Conservation (phyloP, 2,797 vertebrate genomes). For the Synanceia verrucosa region DNA sequence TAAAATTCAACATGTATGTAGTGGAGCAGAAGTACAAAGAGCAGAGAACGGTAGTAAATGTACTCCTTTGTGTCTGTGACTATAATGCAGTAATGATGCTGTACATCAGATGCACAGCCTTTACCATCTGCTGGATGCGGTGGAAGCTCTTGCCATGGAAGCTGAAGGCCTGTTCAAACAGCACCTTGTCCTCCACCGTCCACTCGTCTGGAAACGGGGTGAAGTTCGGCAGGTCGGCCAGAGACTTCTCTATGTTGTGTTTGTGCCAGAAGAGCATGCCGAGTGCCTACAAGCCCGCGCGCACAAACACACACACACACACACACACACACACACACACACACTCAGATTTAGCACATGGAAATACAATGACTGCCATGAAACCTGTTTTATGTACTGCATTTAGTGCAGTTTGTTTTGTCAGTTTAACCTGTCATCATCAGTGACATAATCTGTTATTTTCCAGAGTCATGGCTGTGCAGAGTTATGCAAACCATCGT, state of each 20-base stretch:
- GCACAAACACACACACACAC: not conserved
- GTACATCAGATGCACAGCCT: not conserved
- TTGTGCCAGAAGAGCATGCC: constrained; percentile 99
- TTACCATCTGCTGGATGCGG: constrained; percentile 99
- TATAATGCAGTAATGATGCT: not conserved
- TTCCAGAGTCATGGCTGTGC: not conserved
- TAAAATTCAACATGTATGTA: not conserved
- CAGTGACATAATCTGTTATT: not conserved
- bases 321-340: not conserved
- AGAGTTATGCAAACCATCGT: too few relatives aligned
- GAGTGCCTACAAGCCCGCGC: constrained; percentile 84
- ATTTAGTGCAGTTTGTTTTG: not conserved
- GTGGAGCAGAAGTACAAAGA: not conserved
- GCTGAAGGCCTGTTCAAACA: constrained; percentile 98
- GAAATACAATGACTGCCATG: too few relatives aligned
- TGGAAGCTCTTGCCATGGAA: constrained; percentile 99
- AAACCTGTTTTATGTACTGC: too few relatives aligned
- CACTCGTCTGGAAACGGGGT: constrained; percentile 98
- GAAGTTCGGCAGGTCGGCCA: constrained; percentile 97
- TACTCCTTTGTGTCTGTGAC: not conserved
- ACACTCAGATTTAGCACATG: too few relatives aligned
- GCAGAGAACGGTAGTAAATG: not conserved
- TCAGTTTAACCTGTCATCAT: too few relatives aligned
- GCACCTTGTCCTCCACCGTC: constrained; percentile 98
- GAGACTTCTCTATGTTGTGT: constrained; percentile 97